These are phyloP conservation scores for Drosophila cracens DNA, from an alignment of 2,888 invertebrate species.

Conservation along the genomic window DNA sequence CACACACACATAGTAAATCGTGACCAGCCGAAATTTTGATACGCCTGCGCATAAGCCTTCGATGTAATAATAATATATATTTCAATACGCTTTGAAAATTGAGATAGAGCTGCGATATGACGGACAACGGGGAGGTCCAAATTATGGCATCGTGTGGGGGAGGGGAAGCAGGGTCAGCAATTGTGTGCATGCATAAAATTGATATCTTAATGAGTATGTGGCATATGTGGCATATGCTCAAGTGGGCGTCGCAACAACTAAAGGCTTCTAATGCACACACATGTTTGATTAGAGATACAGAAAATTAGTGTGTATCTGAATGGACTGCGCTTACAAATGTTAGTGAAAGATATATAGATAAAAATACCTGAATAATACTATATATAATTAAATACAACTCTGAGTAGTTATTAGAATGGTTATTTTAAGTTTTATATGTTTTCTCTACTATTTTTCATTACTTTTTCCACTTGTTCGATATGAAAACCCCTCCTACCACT, in stretches of 20 bases:
- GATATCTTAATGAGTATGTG: constrained; percentile 59
- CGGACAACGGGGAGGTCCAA: background rate
- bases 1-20: constrained; percentile 28
- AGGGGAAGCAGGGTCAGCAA: background rate
- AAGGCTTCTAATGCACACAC: background rate
- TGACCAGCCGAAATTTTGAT: constrained; percentile 19
- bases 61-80: constrained; percentile 45
- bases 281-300: background rate
- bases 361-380: background rate
- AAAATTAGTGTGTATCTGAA: background rate
- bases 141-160: background rate
- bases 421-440: background rate
- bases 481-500: background rate
- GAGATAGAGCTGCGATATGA: constrained; percentile 12
- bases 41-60: constrained; percentile 34
- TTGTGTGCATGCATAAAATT: constrained; percentile 65
- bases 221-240: background rate
- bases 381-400: background rate
- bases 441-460: background rate
- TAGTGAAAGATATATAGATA: background rate
- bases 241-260: constrained; percentile 8
- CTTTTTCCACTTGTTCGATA: background rate
- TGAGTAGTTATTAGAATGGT: background rate
- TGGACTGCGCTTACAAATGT: background rate
- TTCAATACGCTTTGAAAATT: constrained; percentile 33